phyloP scores from a whole-genome alignment of 2,113 vertebrate genomes.

The Eulemur rufifrons region DNA sequence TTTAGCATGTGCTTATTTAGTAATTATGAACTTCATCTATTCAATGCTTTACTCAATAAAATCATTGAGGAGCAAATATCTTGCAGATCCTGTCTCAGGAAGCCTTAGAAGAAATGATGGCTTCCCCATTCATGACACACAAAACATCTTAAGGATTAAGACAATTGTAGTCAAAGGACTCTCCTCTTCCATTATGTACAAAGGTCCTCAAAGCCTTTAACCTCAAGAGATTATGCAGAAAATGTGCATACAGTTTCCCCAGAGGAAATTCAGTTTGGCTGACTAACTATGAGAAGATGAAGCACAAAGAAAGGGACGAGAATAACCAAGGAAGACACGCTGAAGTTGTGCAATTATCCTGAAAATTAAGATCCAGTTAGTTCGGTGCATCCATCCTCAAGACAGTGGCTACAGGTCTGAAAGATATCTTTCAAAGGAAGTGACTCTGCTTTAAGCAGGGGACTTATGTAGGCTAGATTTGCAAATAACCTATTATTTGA shows the following conservation, averaged over 20 bases:
- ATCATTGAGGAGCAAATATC: constrained; percentile 37
- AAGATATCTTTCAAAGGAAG: not conserved
- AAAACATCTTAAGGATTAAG: constrained; percentile 69
- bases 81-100: constrained; percentile 44
- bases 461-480: not conserved
- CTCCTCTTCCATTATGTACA: constrained; percentile 47
- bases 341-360: constrained; percentile 26
- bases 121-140: constrained; percentile 54
- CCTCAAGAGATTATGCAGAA: constrained; percentile 68
- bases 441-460: not conserved
- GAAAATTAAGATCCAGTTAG: not conserved
- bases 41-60: constrained; percentile 53
- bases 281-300: constrained; percentile 59
- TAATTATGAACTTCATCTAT: constrained; percentile 56
- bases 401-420: not conserved
- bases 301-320: constrained; percentile 3
- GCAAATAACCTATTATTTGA: constrained; percentile 18
- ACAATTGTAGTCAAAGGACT: constrained; percentile 65
- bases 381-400: constrained; percentile 46
- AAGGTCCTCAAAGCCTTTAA: constrained; percentile 65
- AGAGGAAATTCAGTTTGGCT: constrained; percentile 59
- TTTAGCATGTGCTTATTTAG: constrained; percentile 29
- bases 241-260: constrained; percentile 58
- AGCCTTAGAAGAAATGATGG: constrained; percentile 60
- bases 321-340: not conserved